Evolutionary conservation across 2,888 invertebrate genomes (phyloP).

Genomic region (Choreutis nemorana): DNA sequence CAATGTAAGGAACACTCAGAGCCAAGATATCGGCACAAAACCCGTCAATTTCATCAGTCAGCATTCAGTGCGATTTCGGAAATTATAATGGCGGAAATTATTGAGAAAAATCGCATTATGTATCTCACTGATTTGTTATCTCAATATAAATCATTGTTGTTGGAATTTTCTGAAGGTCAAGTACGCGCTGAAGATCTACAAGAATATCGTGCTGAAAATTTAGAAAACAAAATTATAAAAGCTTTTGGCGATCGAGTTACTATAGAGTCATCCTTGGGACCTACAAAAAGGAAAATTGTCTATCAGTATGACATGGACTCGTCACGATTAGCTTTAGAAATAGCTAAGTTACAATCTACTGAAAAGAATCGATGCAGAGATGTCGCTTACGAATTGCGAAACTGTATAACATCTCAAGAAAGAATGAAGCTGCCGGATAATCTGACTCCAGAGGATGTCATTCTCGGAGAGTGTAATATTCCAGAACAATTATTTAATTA

Average conservation of each 20-base stretch:
- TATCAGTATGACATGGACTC: conserved; percentile 16
- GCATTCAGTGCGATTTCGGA: conserved; percentile 10
- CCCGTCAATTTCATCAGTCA: conserved; percentile 11
- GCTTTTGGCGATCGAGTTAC: conserved; percentile 16
- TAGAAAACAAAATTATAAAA: conserved; percentile 15
- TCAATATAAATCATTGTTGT: conserved; percentile 14
- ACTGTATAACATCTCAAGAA: conserved; percentile 15
- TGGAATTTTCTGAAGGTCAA: conserved; percentile 16
- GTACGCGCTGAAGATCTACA: conserved; percentile 13
- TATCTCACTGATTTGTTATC: conserved; percentile 9
- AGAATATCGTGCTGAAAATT: conserved; percentile 17
- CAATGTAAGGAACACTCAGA: conserved; percentile 6
- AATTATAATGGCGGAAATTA: conserved; percentile 11
- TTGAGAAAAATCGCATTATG: conserved; percentile 13
- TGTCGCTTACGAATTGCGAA: conserved; percentile 17
- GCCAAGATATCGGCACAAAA: conserved; percentile 10
- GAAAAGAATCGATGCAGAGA: conserved; percentile 13
- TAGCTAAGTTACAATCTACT: conserved; percentile 7
- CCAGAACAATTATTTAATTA: conserved; percentile 13
- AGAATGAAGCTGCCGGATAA: conserved; percentile 10
- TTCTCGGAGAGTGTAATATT: conserved; percentile 13
- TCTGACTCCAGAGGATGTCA: conserved; percentile 12
- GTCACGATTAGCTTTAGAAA: conserved; percentile 14
- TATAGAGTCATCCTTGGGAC: conserved; percentile 14
- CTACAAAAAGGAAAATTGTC: conserved; percentile 13